phyloP scores from a whole-genome alignment of 2,113 vertebrate genomes.

The Stigmatopora argus region DNA sequence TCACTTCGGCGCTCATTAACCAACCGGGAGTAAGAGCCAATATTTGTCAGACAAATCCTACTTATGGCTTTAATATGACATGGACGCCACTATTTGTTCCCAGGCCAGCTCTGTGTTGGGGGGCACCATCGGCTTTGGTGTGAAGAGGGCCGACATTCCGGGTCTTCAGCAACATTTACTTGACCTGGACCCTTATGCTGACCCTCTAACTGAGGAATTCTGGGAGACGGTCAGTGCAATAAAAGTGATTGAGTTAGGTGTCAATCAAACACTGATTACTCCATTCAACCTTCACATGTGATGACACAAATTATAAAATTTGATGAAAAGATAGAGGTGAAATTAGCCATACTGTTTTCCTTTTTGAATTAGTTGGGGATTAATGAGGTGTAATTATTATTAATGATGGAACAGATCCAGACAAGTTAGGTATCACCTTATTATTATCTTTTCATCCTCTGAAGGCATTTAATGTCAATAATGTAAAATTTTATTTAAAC shows the following conservation, averaged over 20 bases:
- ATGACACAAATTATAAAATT: too few species aligned
- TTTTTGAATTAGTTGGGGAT: too few species aligned
- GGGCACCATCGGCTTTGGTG: conserved; percentile 77
- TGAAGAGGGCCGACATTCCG: conserved; percentile 69
- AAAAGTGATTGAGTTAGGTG: too few species aligned
- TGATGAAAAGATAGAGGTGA: too few species aligned
- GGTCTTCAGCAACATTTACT: conserved; percentile 70
- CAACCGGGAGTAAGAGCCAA: conserved; percentile 61
- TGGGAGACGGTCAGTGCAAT: conserved; percentile 67
- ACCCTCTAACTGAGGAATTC: conserved; percentile 76
- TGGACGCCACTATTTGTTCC: not conserved
- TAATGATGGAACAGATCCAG: too few species aligned
- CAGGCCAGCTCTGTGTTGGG: conserved; percentile 65
- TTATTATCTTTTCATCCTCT: too few species aligned
- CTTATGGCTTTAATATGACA: not conserved
- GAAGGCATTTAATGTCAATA: too few species aligned
- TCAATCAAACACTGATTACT: not conserved
- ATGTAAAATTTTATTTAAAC: too few species aligned
- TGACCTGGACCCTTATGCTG: conserved; percentile 66
- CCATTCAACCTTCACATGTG: too few species aligned
- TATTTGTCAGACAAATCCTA: not conserved
- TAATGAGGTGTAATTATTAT: too few species aligned
- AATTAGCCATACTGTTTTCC: too few species aligned
- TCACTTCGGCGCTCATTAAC: conserved; percentile 76
- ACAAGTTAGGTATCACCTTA: too few species aligned